Base-by-base conservation (phyloP, 2,888 invertebrate genomes). In the Xestia ashworthii region DNA sequence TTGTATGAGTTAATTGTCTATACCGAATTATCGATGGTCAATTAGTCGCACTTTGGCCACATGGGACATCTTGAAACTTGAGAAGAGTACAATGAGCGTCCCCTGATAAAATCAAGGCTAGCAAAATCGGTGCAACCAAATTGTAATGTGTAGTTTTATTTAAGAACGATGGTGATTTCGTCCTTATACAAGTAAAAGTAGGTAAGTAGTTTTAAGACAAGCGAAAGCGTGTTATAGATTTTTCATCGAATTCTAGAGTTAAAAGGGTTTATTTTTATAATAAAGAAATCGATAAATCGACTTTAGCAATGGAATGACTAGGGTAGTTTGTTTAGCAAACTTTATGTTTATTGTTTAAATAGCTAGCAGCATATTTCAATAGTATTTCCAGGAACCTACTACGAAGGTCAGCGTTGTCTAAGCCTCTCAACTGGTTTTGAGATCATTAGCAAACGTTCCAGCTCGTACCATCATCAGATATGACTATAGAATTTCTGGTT, bases 401-500 rank as follows among this genome's bases (percentile, higher is more conserved):
- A 41, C n/a, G 16, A 53, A 76, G 72, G 70, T 66, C 66, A 76
- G 25, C 46, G 70, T 64, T 75, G 67, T 82, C 55, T 44, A 68
- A 64, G 64, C 22, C 65, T 41, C 60, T n/a, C 12, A 53, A 53
- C 67, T 25, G 19, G 67, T 60, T 50, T 41, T 38, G 19, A 25
- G 66, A 58, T 82, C 74, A 82, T 82, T 82, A 82, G 70, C 72
- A 71, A 70, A 75, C 44, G 58, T 65, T 62, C 48, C 38, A 64
- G 68, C 77, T 14, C 50, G 76, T 85, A 71, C 73, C 71, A 74
- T 66, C 62, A 82, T 82, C 83, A 71, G 83, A 84, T 82, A 69
- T 72, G 38, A 22, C n/a, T 71, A 82, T 41, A 70, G 69, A 78
- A 78, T 82, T 70, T 78, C 86, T 78, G 60, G 86, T 84, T 84